phyloP scores from a whole-genome alignment of 2,113 vertebrate genomes.

The Bujurquina vittata region DNA sequence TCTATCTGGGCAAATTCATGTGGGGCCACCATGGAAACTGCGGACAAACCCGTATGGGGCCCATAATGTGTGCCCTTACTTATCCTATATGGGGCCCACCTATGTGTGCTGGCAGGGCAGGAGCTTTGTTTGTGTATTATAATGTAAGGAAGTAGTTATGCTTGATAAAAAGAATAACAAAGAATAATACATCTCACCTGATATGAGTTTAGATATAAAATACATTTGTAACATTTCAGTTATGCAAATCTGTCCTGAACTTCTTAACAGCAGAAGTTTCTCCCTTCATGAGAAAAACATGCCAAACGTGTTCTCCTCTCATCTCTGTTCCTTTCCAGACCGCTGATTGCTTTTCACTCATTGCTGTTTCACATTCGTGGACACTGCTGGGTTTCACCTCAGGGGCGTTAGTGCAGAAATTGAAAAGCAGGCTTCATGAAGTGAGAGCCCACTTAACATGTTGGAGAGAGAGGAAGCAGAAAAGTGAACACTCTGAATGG shows the following conservation, averaged over 20 bases:
- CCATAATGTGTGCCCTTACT: too few relatives aligned
- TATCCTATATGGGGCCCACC: too few relatives aligned
- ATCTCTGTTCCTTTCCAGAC: background rate
- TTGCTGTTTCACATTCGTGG: slow-evolving; percentile 35
- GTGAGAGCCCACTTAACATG: background rate
- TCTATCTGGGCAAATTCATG: too few relatives aligned
- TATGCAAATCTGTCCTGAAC: background rate
- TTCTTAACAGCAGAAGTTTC: background rate
- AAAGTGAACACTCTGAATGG: background rate
- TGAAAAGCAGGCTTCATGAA: slow-evolving; percentile 31
- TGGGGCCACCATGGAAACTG: too few relatives aligned
- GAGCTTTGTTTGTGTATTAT: background rate
- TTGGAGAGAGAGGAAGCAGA: background rate
- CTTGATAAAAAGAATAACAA: background rate
- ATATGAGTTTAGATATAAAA: background rate
- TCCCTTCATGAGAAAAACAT: background rate
- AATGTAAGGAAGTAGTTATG: background rate
- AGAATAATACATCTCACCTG: background rate
- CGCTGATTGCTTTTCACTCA: slow-evolving; percentile 2
- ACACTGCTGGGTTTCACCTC: background rate
- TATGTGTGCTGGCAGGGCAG: too few relatives aligned
- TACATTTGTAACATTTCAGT: background rate
- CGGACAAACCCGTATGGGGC: too few relatives aligned
- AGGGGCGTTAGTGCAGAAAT: background rate
- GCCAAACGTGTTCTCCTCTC: background rate